These are phyloP conservation scores for Drosophila birchii DNA, from an alignment of 2,888 invertebrate species.

Conservation along the genomic window DNA sequence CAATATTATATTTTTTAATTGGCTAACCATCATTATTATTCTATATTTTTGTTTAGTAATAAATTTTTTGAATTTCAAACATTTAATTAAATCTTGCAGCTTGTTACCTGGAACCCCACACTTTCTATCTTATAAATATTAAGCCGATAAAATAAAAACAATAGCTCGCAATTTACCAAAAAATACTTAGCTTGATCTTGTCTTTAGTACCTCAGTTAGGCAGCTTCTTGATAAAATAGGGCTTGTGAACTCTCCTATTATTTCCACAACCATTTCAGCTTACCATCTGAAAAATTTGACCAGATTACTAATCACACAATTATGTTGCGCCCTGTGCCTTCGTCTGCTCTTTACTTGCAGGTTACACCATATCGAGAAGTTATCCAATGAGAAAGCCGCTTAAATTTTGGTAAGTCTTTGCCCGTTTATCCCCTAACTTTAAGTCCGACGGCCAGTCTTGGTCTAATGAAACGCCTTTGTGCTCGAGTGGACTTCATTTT, in stretches of 20 bases:
- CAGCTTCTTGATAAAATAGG: slow-evolving; percentile 5
- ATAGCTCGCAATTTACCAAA: slow-evolving; percentile 9
- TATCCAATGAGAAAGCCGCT: slow-evolving; percentile 84
- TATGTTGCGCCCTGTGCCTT: slow-evolving; percentile 75
- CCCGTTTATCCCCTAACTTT: slow-evolving; percentile 24
- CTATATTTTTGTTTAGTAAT: no score
- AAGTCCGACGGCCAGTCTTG: slow-evolving; percentile 38
- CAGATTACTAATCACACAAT: slow-evolving; percentile 78
- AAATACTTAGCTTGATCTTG: slow-evolving; percentile 1
- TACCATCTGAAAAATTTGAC: slow-evolving; percentile 42
- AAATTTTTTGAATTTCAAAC: no score
- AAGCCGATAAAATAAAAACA: slow-evolving; percentile 42
- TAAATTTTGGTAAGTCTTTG: slow-evolving; percentile 82
- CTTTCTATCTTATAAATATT: slow-evolving; percentile 48
- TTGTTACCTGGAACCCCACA: slow-evolving; percentile 31
- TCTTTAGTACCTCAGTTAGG: not conserved
- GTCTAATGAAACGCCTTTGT: slow-evolving; percentile 57
- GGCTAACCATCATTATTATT: not conserved
- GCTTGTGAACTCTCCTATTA: slow-evolving; percentile 25
- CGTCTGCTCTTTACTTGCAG: slow-evolving; percentile 77
- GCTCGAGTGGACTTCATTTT: slow-evolving; percentile 67
- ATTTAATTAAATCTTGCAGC: slow-evolving; percentile 60
- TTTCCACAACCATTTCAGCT: slow-evolving; percentile 52
- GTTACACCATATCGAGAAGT: slow-evolving; percentile 85
- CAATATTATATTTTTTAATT: not conserved